Conservation (phyloP, 2,113 vertebrate species). For the Brachyhypopomus occidentalis region DNA sequence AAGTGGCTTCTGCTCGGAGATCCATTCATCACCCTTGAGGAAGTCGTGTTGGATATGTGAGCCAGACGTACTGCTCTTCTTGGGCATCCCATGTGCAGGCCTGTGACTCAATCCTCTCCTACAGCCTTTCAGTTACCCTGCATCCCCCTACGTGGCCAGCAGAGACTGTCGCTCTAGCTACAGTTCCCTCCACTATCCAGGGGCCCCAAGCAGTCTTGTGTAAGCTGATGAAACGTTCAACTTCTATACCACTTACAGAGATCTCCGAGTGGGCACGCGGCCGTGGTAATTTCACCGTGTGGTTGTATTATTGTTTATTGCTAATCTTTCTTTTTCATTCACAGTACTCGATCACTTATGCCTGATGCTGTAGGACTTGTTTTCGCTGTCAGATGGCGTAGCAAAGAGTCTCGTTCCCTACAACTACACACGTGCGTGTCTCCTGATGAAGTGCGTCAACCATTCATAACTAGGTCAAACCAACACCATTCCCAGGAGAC, state of each 20-base stretch:
- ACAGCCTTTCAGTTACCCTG: constrained; percentile 17
- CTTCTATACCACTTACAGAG: not conserved
- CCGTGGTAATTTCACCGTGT: not conserved
- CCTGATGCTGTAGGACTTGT: not conserved
- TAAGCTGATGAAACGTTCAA: constrained; percentile 28
- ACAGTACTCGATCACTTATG: too few relatives aligned
- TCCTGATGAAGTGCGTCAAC: not conserved
- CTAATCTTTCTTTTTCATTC: not conserved
- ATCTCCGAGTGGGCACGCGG: not conserved
- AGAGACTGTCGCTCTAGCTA: constrained; percentile 18
- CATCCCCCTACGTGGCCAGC: constrained; percentile 26
- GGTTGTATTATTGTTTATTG: not conserved
- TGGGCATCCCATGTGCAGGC: constrained; percentile 4
- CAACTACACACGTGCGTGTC: not conserved
- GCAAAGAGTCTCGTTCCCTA: too few relatives aligned
- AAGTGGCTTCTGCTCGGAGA: too few relatives aligned
- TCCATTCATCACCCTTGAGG: too few relatives aligned
- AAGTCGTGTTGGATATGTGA: not conserved
- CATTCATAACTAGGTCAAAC: not conserved
- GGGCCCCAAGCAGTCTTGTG: constrained; percentile 49
- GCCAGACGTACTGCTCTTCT: not conserved
- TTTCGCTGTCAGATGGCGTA: not conserved
- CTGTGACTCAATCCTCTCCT: not conserved
- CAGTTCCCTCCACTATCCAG: constrained; percentile 22
- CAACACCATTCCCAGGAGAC: not conserved